Evolutionary conservation across 2,888 invertebrate species (phyloP).

Genomic region (Leptinotarsa juncta): DNA sequence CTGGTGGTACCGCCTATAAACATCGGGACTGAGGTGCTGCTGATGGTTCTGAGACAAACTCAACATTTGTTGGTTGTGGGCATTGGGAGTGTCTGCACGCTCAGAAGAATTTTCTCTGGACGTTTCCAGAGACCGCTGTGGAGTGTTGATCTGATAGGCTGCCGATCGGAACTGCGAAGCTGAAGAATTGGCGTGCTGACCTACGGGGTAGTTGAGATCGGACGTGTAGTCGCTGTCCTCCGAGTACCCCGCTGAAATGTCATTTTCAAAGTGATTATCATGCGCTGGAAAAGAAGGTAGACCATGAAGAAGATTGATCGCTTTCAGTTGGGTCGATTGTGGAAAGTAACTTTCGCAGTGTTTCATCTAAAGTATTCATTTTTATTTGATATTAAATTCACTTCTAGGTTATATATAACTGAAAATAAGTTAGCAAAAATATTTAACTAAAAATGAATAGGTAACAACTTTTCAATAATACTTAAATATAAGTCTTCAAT

Average conservation of each 20-base stretch:
- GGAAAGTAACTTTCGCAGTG: neutral
- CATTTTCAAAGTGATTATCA: slow-evolving; percentile 65
- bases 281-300: slow-evolving; percentile 59
- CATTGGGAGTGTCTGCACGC: slow-evolving; percentile 72
- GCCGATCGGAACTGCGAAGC: slow-evolving; percentile 88
- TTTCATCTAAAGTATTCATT: neutral
- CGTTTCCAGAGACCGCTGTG: slow-evolving; percentile 82
- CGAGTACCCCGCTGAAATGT: slow-evolving; percentile 87
- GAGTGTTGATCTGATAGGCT: slow-evolving; percentile 82
- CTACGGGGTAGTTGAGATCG: slow-evolving; percentile 93
- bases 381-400: neutral
- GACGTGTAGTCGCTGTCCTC: slow-evolving; percentile 98
- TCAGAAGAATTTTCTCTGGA: slow-evolving; percentile 88
- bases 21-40: slow-evolving; percentile 63
- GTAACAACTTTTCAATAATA: too few relatives aligned
- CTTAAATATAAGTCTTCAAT: too few relatives aligned
- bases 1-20: slow-evolving; percentile 57
- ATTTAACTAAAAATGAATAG: too few relatives aligned
- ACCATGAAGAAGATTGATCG: slow-evolving; percentile 34
- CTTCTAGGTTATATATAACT: neutral
- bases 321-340: neutral
- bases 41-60: slow-evolving; percentile 53
- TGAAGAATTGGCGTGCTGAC: slow-evolving; percentile 88
- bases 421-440: too few relatives aligned
- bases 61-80: slow-evolving; percentile 48